phyloP scores from a whole-genome alignment of 2,113 vertebrate genomes.

The Pachyramphus minor region DNA sequence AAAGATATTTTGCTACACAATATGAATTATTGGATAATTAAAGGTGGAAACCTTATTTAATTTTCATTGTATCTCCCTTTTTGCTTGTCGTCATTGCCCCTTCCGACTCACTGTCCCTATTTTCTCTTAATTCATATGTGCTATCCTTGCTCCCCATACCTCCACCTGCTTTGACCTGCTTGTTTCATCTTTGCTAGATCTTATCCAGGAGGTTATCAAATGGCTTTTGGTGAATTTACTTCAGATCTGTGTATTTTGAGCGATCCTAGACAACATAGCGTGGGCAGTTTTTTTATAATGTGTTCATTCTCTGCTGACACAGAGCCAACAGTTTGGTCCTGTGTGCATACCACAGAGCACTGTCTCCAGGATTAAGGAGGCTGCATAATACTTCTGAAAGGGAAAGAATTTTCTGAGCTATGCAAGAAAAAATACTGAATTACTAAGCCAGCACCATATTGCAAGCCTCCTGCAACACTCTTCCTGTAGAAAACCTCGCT shows the following conservation, averaged over 20 bases:
- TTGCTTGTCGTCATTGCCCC: fast-evolving
- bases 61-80: neutral
- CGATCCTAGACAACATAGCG: neutral
- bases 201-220: neutral
- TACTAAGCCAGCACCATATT: neutral
- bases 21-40: neutral
- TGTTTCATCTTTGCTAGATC: neutral
- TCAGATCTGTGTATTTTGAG: neutral
- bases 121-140: neutral
- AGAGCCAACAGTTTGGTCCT: neutral
- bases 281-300: neutral
- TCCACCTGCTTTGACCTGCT: neutral
- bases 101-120: neutral
- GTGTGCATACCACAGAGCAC: neutral
- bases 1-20: neutral
- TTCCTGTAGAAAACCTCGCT: neutral
- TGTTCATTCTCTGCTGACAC: neutral
- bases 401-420: neutral
- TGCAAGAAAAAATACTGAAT: neutral
- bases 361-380: neutral
- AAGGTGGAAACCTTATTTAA: neutral
- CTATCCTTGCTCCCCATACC: neutral
- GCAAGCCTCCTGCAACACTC: neutral
- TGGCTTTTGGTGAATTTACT: neutral
- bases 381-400: neutral